Percentiles rank a stretch among this genome's conserved stretches.
phyloP scores from a whole-genome alignment of 2,797 vertebrate genomes.

The Thamnophis elegans region DNA sequence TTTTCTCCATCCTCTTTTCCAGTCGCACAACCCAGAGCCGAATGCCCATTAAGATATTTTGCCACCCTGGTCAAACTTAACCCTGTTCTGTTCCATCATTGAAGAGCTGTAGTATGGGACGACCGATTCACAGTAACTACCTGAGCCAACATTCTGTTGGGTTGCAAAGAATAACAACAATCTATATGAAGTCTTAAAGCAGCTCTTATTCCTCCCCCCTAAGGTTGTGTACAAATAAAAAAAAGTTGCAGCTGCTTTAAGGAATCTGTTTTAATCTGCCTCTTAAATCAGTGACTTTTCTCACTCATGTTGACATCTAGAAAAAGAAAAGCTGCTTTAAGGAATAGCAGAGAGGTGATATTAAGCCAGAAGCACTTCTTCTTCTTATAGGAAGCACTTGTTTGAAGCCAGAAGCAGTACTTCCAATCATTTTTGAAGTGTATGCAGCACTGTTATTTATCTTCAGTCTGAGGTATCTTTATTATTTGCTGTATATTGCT shows the following conservation, averaged over 20 bases:
- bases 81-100: neutral
- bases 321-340: neutral
- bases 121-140: neutral
- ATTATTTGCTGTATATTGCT: slow-evolving; percentile 38
- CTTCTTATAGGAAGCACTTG: neutral
- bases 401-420: neutral
- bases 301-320: neutral
- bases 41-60: neutral
- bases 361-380: neutral
- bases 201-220: neutral
- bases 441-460: slow-evolving; percentile 47
- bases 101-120: neutral
- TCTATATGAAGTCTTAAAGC: neutral
- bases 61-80: neutral
- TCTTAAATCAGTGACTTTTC: neutral
- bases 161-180: neutral
- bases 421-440: neutral
- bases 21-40: neutral
- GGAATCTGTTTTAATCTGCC: neutral
- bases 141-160: neutral
- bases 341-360: neutral
- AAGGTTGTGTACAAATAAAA: neutral
- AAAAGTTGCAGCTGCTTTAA: neutral
- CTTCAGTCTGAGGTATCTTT: slow-evolving; percentile 52
- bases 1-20: neutral